These are phyloP conservation scores for Drosophila niveifrons DNA, from an alignment of 2,888 invertebrate species.

Conservation along the genomic window DNA sequence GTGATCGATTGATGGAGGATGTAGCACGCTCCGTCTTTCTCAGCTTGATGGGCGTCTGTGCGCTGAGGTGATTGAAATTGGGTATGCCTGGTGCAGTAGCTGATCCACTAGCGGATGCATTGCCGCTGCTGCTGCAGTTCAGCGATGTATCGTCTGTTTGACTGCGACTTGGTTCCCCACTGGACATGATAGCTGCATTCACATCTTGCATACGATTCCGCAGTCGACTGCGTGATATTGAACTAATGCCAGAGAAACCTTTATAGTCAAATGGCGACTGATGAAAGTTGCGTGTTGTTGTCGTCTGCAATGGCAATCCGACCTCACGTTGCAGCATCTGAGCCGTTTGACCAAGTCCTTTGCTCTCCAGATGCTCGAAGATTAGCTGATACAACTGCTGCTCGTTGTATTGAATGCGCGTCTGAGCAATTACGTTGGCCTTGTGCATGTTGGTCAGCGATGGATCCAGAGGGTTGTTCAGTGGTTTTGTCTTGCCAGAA, in stretches of 20 bases:
- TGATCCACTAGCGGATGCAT: background rate
- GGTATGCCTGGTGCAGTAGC: conserved; percentile 47
- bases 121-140: conserved; percentile 26
- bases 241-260: conserved; percentile 69
- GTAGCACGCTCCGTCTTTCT: conserved; percentile 63
- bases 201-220: conserved; percentile 84
- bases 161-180: conserved; percentile 43
- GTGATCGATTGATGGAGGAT: conserved; percentile 70
- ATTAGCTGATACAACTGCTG: conserved; percentile 96
- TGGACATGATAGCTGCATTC: conserved; percentile 71
- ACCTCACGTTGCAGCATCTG: conserved; percentile 92
- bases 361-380: conserved; percentile 92
- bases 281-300: conserved; percentile 83
- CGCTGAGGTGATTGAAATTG: conserved; percentile 51
- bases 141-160: conserved; percentile 46
- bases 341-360: conserved; percentile 92
- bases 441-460: conserved; percentile 95
- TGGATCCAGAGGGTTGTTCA: conserved; percentile 92
- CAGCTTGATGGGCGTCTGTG: conserved; percentile 69
- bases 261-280: conserved; percentile 85
- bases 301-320: conserved; percentile 86
- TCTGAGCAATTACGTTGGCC: conserved; percentile 98
- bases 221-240: conserved; percentile 78
- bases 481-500: conserved; percentile 94
- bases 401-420: conserved; percentile 97